phyloP scores from a whole-genome alignment of 2,888 invertebrate genomes.

The Mesorhabditis sp. region DNA sequence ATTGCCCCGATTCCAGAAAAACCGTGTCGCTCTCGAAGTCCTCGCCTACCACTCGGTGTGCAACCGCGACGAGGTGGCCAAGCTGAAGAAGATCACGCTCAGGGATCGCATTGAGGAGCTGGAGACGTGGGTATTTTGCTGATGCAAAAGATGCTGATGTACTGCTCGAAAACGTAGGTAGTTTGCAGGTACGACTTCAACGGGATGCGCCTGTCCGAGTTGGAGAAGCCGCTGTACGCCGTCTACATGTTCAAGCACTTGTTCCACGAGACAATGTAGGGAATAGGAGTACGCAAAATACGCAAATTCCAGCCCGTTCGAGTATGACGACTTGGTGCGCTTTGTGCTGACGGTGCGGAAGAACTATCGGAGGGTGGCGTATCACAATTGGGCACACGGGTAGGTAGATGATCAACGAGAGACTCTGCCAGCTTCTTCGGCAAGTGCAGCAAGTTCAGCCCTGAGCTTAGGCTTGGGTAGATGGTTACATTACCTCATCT shows the following conservation, averaged over 20 bases:
- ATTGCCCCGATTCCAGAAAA: slow-evolving; percentile 65
- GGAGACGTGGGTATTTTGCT: slow-evolving; percentile 39
- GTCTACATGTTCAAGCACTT: slow-evolving; percentile 76
- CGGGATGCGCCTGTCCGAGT: slow-evolving; percentile 71
- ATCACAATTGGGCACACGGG: slow-evolving; percentile 84
- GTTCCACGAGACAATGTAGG: slow-evolving; percentile 65
- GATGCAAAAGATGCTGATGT: slow-evolving; percentile 1
- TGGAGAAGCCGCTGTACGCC: slow-evolving; percentile 72
- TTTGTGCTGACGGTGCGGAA: slow-evolving; percentile 79
- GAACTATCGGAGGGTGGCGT: slow-evolving; percentile 73
- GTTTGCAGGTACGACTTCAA: slow-evolving; percentile 69
- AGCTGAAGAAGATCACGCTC: slow-evolving; percentile 45
- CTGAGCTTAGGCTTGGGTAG: not conserved
- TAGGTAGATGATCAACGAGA: not conserved
- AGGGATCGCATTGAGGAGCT: slow-evolving; percentile 40
- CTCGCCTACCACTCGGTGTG: slow-evolving; percentile 79
- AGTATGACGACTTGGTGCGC: slow-evolving; percentile 69
- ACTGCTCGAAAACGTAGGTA: not conserved
- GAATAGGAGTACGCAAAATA: not conserved
- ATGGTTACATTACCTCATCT: not conserved
- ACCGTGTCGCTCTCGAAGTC: slow-evolving; percentile 75
- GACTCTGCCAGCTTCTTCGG: too few species aligned
- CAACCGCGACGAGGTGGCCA: slow-evolving; percentile 69
- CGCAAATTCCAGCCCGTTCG: slow-evolving; percentile 64
- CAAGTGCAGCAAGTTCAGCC: too few species aligned